Base-by-base conservation (phyloP, 2,797 vertebrate genomes). In the Melanogrammus aeglefinus region DNA sequence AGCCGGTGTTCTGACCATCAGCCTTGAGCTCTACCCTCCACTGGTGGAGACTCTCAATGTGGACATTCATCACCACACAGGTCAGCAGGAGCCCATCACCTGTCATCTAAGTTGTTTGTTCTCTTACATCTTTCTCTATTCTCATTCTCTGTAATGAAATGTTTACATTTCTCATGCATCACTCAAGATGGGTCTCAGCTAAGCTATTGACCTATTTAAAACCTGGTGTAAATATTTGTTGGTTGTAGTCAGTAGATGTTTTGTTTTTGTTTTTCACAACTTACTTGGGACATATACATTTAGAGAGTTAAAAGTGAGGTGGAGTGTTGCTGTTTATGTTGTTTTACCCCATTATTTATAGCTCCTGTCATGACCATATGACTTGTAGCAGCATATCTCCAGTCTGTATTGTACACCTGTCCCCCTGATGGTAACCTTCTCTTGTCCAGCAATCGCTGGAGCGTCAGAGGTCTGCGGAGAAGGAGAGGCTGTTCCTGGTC, bases 401-500 rank as follows among this genome's bases (percentile, higher is more conserved):
- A 18, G 51, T 57, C 4, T 57, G 51, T 57, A 5, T 21, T 71
- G 27, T 71, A 31, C 69, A 44, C 16, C 29, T 72, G 27, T 72
- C 29, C 6, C 33, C 31, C 31, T 31, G 31, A 31, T 31, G n/a
- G 78, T 39, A 27, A 82, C 33, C 31, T 10, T 33, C 78, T 75
- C 76, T 76, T 86, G 78, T 90, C 12, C 90, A 99, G 98, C 95
- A 96, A 94, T 91, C 96, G 44, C 91, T 99, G 87, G 98, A 99
- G 90, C 95, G 92, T 72, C 96, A 97, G 89, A 96, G 95, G 91
- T 95, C 94, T 0, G 95, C 97, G 35, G 98, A 99, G 91, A 99
- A 95, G 89, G 98, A 99, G 71, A 92, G 98, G 1, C 91, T 99
- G 38, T 99, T 99, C 92, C 91, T 99, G 81, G 95, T 98, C 3